These are phyloP conservation scores for Rhabdophis nuchalis DNA, from an alignment of 2,797 vertebrate genomes.

Conservation along the genomic window DNA sequence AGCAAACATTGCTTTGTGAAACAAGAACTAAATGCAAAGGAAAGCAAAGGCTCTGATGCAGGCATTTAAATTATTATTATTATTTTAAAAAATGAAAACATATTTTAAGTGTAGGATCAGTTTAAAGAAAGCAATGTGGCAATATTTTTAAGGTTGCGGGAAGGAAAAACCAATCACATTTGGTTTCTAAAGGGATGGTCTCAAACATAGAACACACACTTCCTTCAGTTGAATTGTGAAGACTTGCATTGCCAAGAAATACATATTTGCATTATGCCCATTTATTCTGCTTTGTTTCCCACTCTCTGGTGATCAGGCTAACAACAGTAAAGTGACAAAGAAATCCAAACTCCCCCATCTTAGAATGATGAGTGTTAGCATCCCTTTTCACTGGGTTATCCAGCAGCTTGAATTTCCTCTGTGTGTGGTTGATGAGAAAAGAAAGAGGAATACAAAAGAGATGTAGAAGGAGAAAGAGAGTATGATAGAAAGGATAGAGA, in stretches of 20 bases:
- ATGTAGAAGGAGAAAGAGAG: not conserved
- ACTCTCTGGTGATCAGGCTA: not conserved
- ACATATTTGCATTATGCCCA: not conserved
- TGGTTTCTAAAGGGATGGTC: not conserved
- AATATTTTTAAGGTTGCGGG: constrained; percentile 41
- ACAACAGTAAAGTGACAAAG: not conserved
- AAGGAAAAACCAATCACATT: constrained; percentile 1
- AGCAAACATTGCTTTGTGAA: constrained; percentile 57
- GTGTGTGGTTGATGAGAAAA: not conserved
- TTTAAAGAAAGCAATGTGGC: constrained; percentile 50
- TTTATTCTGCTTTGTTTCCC: not conserved
- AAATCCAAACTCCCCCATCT: not conserved
- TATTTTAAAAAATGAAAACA: constrained; percentile 33
- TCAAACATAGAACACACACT: not conserved
- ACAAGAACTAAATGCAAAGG: constrained; percentile 39
- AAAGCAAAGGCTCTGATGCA: constrained; percentile 53
- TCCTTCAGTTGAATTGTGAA: not conserved
- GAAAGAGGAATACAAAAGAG: not conserved
- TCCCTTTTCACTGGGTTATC: not conserved
- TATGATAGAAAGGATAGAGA: not conserved
- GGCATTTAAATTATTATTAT: constrained; percentile 44
- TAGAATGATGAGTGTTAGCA: not conserved
- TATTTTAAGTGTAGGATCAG: constrained; percentile 61
- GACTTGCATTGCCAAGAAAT: not conserved
- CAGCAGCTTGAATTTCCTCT: not conserved